A percentile compares a stretch with the other conserved stretches of the same genome.
Conservation (phyloP, 2,113 vertebrate species). For the Chaetops frenatus region DNA sequence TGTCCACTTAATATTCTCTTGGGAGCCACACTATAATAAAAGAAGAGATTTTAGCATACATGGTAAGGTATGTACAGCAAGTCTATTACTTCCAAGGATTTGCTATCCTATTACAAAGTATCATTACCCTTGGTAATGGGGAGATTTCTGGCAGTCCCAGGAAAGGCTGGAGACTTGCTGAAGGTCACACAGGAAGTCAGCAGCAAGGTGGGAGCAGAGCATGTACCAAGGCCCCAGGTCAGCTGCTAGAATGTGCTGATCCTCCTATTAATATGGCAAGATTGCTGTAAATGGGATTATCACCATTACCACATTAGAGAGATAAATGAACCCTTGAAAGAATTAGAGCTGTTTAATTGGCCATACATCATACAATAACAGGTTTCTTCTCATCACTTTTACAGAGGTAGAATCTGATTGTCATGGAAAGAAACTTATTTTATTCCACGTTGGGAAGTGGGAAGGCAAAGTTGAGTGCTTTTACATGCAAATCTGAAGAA, state of each 20-base stretch:
- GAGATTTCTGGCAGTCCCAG: not conserved
- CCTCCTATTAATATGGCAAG: not conserved
- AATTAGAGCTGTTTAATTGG: not conserved
- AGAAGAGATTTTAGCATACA: not conserved
- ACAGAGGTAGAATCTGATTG: not conserved
- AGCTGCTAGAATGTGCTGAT: not conserved
- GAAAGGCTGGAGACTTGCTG: not conserved
- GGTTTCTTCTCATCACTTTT: not conserved
- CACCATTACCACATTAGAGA: not conserved
- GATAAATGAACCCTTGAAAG: not conserved
- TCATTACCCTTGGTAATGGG: not conserved
- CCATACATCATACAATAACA: not conserved
- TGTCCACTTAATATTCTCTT: not conserved
- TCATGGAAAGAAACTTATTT: not conserved
- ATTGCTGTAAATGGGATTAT: not conserved
- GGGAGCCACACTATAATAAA: not conserved
- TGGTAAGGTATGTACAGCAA: not conserved
- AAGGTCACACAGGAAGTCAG: not conserved
- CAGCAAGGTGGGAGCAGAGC: not conserved
- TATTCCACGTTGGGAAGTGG: not conserved
- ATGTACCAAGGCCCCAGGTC: not conserved
- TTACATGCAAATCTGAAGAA: conserved; percentile 1
- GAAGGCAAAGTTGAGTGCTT: not conserved
- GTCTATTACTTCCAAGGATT: not conserved
- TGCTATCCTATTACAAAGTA: not conserved